Evolutionary conservation across 2,888 invertebrate genomes (phyloP), one percentile per base, ranked within the genome.

Genomic region (Gasteruption jaculator): DNA sequence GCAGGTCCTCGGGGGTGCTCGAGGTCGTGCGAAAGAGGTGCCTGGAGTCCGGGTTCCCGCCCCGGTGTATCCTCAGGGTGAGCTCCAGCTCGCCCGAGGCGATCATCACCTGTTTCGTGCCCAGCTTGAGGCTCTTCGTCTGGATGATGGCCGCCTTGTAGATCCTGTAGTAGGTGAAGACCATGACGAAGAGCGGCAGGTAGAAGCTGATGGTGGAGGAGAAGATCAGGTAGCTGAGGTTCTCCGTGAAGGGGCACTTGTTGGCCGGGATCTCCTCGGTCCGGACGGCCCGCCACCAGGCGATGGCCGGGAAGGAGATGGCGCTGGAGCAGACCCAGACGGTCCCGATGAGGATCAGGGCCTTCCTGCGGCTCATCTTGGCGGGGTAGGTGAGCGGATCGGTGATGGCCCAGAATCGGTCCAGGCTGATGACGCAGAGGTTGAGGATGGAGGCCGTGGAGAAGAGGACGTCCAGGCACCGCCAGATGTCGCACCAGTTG

Each of bases 161-260:
- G 57, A 96, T 96, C 54, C 90, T 83, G 71, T 91, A 94, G 71
- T 99, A 99, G 4, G 96, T 96, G 72, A 96, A 95, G 52, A 97
- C 89, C 93, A 99, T 99, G 41, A 99, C 91, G 68, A 92, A 83
- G 19, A 97, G 76, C 19, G 99, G 99, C 56, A 94, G 79, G 72
- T 97, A 99, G 74, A 99, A 99, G 14, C 96, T 96, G 63, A 99
- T 92, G 50, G 93, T 87, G 32, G 96, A 96, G 10, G 96, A 96
- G 75, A 97, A 95, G 67, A 96, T 88, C 52, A 99, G 79, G 72
- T 99, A 99, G 46, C 91, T 91, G 57, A 92, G 77, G 73, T 95
- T 92, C 72, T 96, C 94, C 49, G 97, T 97, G 72, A 99, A 99
- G 36, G 90, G 86, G 73, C 97, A 99, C 69, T 88, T 87, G 64